phyloP scores from a whole-genome alignment of 1,140 invertebrate genomes.

The Eufriesea mexicana region DNA sequence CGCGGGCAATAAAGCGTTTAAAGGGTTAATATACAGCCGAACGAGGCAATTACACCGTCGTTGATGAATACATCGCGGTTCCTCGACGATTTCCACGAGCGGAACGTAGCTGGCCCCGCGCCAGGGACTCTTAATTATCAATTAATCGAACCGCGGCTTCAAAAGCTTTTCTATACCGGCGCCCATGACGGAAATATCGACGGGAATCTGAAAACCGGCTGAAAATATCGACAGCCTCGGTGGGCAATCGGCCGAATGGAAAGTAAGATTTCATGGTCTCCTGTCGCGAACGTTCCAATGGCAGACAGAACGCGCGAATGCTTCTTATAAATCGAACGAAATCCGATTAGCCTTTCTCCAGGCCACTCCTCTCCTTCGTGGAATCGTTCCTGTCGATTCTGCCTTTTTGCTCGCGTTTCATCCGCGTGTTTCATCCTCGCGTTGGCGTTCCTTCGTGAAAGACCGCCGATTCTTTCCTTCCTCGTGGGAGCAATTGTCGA shows the following conservation, averaged over 20 bases:
- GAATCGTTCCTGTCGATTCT: conserved; percentile 31
- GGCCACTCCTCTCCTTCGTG: conserved; percentile 6
- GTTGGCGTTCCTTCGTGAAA: conserved; percentile 19
- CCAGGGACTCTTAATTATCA: conserved; percentile 58
- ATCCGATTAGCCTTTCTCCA: conserved; percentile 46
- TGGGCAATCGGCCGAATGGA: conserved; percentile 63
- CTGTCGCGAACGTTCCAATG: conserved; percentile 33
- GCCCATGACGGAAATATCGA: conserved; percentile 29
- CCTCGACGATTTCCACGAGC: neutral
- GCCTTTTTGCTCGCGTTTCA: conserved; percentile 16
- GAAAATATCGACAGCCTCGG: conserved; percentile 48
- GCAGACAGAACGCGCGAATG: conserved; percentile 23
- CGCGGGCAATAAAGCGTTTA: neutral
- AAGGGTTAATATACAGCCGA: neutral
- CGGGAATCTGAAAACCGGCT: conserved; percentile 32
- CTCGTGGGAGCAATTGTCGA: neutral
- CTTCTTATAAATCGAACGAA: conserved; percentile 51
- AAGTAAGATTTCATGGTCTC: conserved; percentile 74
- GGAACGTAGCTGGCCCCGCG: neutral
- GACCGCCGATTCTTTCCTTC: neutral
- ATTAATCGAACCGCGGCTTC: conserved; percentile 46
- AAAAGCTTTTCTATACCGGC: neutral
- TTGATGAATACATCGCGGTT: neutral
- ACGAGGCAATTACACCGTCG: neutral
- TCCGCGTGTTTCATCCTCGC: conserved; percentile 8